These are phyloP conservation scores for Numenius arquata DNA, from an alignment of 2,113 vertebrate species.

Conservation along the genomic window DNA sequence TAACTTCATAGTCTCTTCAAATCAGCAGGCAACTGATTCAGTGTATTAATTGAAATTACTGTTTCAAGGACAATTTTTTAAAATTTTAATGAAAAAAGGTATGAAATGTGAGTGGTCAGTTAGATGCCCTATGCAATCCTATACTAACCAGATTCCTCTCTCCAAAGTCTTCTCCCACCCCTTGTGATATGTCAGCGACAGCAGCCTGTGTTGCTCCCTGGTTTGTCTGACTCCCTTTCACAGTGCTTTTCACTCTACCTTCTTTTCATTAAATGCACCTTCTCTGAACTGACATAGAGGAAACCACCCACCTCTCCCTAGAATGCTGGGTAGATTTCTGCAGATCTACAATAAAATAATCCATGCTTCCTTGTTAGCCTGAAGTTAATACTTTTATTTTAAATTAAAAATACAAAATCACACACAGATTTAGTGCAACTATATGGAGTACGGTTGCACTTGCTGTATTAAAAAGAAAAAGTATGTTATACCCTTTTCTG, in stretches of 20 bases:
- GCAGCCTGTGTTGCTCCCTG: not conserved
- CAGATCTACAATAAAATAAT: not conserved
- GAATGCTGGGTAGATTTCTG: not conserved
- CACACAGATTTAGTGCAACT: not conserved
- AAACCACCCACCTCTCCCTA: not conserved
- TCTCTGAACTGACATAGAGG: not conserved
- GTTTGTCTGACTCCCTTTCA: not conserved
- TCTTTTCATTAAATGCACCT: not conserved
- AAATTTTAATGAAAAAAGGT: not conserved
- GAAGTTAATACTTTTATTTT: not conserved
- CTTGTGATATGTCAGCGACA: not conserved
- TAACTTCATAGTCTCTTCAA: conserved; percentile 20
- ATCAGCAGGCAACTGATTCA: not conserved
- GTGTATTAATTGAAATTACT: not conserved
- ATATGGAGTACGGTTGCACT: not conserved
- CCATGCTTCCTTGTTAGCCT: not conserved
- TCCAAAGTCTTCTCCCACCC: not conserved
- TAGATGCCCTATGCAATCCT: not conserved
- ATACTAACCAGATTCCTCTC: not conserved
- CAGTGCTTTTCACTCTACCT: not conserved
- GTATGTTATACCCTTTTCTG: not conserved
- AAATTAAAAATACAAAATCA: not conserved
- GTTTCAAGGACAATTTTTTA: not conserved
- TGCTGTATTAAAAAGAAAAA: not conserved
- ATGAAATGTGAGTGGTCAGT: not conserved